These are phyloP conservation scores for Cottus gobio DNA, from an alignment of 2,113 vertebrate species.

Conservation along the genomic window DNA sequence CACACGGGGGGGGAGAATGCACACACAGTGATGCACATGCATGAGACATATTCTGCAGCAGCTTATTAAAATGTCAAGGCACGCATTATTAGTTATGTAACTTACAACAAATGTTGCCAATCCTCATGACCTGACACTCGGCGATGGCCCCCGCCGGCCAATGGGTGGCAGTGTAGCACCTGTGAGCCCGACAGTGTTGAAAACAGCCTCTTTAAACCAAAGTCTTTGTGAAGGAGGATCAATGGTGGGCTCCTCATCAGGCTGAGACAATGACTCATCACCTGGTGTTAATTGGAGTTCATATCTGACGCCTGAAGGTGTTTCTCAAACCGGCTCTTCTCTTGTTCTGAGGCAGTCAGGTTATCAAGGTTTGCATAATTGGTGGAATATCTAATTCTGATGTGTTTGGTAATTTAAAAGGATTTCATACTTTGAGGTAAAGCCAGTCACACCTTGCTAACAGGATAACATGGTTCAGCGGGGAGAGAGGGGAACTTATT, in stretches of 20 bases:
- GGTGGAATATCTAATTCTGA: constrained; percentile 30
- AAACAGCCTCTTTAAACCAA: not conserved
- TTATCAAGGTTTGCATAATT: constrained; percentile 65
- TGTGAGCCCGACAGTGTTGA: not conserved
- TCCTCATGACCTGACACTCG: not conserved
- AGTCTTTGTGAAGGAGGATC: not conserved
- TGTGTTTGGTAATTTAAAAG: constrained; percentile 17
- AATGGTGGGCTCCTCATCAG: constrained; percentile 36
- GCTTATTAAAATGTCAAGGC: constrained; percentile 21
- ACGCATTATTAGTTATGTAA: not conserved
- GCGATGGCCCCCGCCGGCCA: constrained; percentile 29
- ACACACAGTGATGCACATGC: not conserved
- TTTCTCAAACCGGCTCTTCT: constrained; percentile 17
- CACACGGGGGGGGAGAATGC: not conserved
- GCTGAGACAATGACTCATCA: constrained; percentile 55
- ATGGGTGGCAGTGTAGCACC: constrained; percentile 60
- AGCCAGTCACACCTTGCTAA: constrained; percentile 33
- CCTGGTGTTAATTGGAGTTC: constrained; percentile 50
- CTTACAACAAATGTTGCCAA: not conserved
- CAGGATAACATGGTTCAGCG: constrained; percentile 38
- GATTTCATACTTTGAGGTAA: constrained; percentile 26
- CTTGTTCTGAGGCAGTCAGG: constrained; percentile 31
- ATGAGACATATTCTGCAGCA: not conserved
- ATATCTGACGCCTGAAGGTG: constrained; percentile 23
- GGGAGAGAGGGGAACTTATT: constrained; percentile 12